These are phyloP conservation scores for Melanogrammus aeglefinus DNA, from an alignment of 2,797 vertebrate genomes.

Conservation along the genomic window DNA sequence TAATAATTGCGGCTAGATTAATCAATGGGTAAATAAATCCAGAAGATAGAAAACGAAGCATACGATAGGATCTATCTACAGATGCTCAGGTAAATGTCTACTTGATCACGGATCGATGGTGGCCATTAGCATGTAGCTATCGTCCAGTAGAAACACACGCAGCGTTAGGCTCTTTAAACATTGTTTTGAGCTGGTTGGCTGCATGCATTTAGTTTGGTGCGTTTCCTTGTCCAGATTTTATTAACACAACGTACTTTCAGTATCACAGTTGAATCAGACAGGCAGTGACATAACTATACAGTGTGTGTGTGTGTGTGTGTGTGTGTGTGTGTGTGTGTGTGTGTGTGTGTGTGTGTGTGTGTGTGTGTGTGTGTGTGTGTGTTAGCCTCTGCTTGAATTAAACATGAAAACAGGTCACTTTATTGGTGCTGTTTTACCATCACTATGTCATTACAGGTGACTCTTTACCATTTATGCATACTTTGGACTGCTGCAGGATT, in stretches of 20 bases:
- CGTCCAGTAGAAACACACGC: neutral
- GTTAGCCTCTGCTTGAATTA: neutral
- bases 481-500: neutral
- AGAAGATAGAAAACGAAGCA: neutral
- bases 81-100: neutral
- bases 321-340: neutral
- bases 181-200: neutral
- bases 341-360: neutral
- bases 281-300: neutral
- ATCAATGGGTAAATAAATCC: constrained; percentile 23
- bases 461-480: neutral
- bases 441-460: neutral
- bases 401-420: neutral
- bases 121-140: neutral
- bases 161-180: neutral
- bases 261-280: neutral
- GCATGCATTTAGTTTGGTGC: neutral
- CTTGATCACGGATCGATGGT: neutral
- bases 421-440: neutral
- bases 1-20: constrained; percentile 26
- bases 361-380: neutral
- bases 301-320: neutral
- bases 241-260: neutral
- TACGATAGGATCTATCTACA: neutral
- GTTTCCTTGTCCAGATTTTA: neutral